Base-by-base conservation (phyloP, 2,888 invertebrate genomes). In the Spialia ferax region DNA sequence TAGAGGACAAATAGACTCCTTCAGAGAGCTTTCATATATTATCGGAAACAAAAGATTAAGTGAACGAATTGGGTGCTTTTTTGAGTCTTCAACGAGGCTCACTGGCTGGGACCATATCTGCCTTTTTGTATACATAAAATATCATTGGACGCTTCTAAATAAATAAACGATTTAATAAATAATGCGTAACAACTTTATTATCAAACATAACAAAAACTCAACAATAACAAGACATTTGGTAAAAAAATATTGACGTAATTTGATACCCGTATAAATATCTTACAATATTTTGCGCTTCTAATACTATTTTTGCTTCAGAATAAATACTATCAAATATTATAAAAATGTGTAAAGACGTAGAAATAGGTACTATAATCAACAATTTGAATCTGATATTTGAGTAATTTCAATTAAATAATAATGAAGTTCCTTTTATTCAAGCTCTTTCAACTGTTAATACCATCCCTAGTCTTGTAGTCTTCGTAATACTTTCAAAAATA, bases 131-230 rank as follows among this genome's bases (percentile, higher is more conserved):
- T n/a, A n/a, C n/a, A n/a, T n/a, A n/a, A n/a, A n/a, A n/a, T n/a
- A n/a, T n/a, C n/a, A n/a, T n/a, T n/a, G n/a, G n/a, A n/a, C n/a
- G n/a, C n/a, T n/a, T n/a, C n/a, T n/a, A n/a, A n/a, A 38, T 38
- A n/a, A 38, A n/a, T 38, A 38, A 38, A 38, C n/a, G n/a, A n/a
- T n/a, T 38, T 38, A 38, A 38, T 38, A 38, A 38, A 38, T 38
- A 38, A 38, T 38, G 38, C n/a, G 5, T n/a, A 38, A 38, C 38
- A 38, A 38, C 4, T 38, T 38, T 38, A 38, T n/a, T 38, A n/a
- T 38, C 38, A 38, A 38, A 38, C 38, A 38, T 38, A 38, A 38
- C 38, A 38, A 38, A 38, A 38, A 38, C 35, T 38, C 38, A 38
- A 38, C 38, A 38, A 38, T 38, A 38, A 38, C 38, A 38, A 38